These are phyloP conservation scores for Jaculus jaculus DNA, from an alignment of 2,113 vertebrate species.

Conservation along the genomic window DNA sequence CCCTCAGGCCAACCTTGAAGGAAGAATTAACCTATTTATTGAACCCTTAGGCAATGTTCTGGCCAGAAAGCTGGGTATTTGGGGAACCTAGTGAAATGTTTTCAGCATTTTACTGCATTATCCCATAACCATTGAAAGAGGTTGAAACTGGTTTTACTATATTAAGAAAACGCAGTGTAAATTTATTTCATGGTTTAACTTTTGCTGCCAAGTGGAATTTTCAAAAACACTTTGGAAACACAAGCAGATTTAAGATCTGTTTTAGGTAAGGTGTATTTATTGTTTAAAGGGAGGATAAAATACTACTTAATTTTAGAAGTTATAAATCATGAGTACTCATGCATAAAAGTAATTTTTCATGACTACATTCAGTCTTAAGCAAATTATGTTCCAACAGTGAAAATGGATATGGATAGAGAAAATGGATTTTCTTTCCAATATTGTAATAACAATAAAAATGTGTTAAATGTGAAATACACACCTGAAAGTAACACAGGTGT, in stretches of 20 bases:
- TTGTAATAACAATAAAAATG: slow-evolving; percentile 22
- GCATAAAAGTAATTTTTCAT: slow-evolving; percentile 22
- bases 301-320: neutral
- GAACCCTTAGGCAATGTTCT: slow-evolving; percentile 76
- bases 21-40: slow-evolving; percentile 85
- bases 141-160: slow-evolving; percentile 40
- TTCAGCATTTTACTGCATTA: slow-evolving; percentile 55
- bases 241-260: slow-evolving; percentile 60
- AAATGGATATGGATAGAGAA: slow-evolving; percentile 23
- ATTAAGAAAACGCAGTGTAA: slow-evolving; percentile 55
- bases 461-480: neutral
- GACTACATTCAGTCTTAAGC: slow-evolving; percentile 41
- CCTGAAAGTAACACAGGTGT: slow-evolving; percentile 18
- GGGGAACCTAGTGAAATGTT: slow-evolving; percentile 69
- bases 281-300: slow-evolving; percentile 56
- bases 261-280: slow-evolving; percentile 51
- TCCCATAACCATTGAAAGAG: slow-evolving; percentile 30
- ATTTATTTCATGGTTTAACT: slow-evolving; percentile 60
- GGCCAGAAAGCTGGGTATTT: slow-evolving; percentile 70
- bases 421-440: slow-evolving; percentile 10
- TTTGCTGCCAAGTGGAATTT: slow-evolving; percentile 54
- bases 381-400: slow-evolving; percentile 10
- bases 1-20: slow-evolving; percentile 84
- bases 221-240: slow-evolving; percentile 57
- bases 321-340: slow-evolving; percentile 34